Conservation (phyloP, 2,888 invertebrate species). For the Megaustenia siamemsis region DNA sequence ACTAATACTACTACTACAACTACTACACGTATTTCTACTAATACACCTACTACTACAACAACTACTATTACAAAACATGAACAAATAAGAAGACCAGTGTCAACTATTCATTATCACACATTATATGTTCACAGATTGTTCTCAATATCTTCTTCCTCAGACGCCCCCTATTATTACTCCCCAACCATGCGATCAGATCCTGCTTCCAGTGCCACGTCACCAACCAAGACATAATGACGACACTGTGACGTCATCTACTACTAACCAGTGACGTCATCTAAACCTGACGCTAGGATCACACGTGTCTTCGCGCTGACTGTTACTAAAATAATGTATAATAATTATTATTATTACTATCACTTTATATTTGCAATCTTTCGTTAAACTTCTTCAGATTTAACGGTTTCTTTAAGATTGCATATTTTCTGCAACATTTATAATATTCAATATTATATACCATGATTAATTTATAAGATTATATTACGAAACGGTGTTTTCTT, state of each 20-base stretch:
- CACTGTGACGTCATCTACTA: slow-evolving; percentile 14
- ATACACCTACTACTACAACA: too few species aligned
- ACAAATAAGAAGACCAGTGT: too few species aligned
- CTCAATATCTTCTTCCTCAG: not conserved
- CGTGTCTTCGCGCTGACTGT: not conserved
- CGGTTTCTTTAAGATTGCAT: not conserved
- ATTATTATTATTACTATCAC: not conserved
- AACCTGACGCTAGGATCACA: not conserved
- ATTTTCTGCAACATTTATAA: not conserved
- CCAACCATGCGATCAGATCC: slow-evolving; percentile 40
- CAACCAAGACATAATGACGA: slow-evolving; percentile 45
- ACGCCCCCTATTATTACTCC: slow-evolving; percentile 42
- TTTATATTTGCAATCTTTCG: too few species aligned
- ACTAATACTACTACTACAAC: too few species aligned
- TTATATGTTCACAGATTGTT: not conserved
- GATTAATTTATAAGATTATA: not conserved
- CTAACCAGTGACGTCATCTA: slow-evolving; percentile 3
- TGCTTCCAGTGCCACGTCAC: slow-evolving; percentile 41
- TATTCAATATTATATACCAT: not conserved
- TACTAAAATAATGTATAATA: not conserved
- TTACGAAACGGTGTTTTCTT: not conserved
- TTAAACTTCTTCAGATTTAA: too few species aligned
- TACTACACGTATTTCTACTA: too few species aligned
- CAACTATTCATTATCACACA: not conserved
- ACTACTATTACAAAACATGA: too few species aligned